Conservation (phyloP, 2,113 vertebrate species). For the Corapipo altera region DNA sequence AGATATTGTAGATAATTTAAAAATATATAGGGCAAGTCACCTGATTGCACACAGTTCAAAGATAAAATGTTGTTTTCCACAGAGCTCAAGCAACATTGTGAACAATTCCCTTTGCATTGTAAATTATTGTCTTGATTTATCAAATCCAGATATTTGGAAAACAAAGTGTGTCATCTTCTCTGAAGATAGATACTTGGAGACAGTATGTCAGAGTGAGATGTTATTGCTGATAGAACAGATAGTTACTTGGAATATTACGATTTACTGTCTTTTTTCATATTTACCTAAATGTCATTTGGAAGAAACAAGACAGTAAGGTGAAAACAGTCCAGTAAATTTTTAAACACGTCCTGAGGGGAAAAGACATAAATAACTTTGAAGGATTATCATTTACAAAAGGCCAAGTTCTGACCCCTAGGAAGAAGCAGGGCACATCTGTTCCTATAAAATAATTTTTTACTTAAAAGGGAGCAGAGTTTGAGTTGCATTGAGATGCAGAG, state of each 20-base stretch:
- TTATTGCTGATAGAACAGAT: background rate
- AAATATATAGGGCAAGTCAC: background rate
- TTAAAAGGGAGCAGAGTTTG: background rate
- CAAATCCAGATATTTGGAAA: background rate
- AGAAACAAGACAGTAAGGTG: background rate
- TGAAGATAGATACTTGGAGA: background rate
- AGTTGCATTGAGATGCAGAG: background rate
- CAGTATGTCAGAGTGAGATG: background rate
- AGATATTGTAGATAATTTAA: background rate
- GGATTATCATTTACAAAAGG: background rate
- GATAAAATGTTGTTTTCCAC: background rate
- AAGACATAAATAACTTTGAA: background rate
- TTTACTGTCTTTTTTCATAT: background rate
- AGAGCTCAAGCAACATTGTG: background rate
- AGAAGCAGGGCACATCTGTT: background rate
- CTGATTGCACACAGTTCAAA: background rate
- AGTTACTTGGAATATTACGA: background rate
- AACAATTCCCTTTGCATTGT: background rate
- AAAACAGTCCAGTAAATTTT: background rate
- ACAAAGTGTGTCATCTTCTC: background rate
- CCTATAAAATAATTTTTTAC: background rate
- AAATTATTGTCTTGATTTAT: background rate
- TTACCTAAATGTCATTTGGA: slow-evolving; percentile 14
- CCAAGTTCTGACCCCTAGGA: background rate
- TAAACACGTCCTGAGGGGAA: background rate